These are phyloP conservation scores for Trachelus tabidus DNA, from an alignment of 2,888 invertebrate genomes.

Conservation along the genomic window DNA sequence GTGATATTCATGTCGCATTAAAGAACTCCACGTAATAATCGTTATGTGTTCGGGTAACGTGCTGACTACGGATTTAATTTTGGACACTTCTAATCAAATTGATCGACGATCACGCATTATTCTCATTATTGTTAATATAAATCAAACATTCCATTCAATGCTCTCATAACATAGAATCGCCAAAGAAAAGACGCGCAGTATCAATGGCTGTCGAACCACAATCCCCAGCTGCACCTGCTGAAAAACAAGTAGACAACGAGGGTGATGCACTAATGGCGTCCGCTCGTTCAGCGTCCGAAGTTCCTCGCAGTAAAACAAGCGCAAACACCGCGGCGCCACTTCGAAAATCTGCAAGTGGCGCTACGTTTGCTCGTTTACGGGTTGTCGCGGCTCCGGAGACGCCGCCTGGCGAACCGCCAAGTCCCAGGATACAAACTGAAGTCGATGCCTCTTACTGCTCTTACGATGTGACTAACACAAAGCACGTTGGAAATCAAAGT, in stretches of 20 bases:
- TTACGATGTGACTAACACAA: conserved; percentile 60
- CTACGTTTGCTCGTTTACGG: conserved; percentile 79
- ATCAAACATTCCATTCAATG: not conserved
- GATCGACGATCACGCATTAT: not conserved
- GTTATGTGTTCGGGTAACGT: not conserved
- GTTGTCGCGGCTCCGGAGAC: conserved; percentile 70
- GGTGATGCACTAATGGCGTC: conserved; percentile 71
- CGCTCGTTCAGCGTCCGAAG: conserved; percentile 68
- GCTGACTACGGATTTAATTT: not conserved
- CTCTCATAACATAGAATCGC: conserved; percentile 57
- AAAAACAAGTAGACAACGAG: conserved; percentile 74
- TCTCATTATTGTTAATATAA: not conserved
- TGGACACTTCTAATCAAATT: not conserved
- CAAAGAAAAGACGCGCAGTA: conserved; percentile 67
- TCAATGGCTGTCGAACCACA: conserved; percentile 66
- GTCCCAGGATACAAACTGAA: conserved; percentile 71
- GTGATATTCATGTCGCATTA: no score
- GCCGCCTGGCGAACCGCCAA: conserved; percentile 68
- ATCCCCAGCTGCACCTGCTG: conserved; percentile 48
- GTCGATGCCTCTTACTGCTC: conserved; percentile 71
- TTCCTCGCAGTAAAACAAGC: conserved; percentile 53
- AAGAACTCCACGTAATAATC: not conserved
- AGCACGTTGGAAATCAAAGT: conserved; percentile 61
- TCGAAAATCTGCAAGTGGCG: conserved; percentile 68
- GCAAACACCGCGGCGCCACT: conserved; percentile 50